Conservation (phyloP, 2,888 invertebrate species). For the Stegophylla sp. region DNA sequence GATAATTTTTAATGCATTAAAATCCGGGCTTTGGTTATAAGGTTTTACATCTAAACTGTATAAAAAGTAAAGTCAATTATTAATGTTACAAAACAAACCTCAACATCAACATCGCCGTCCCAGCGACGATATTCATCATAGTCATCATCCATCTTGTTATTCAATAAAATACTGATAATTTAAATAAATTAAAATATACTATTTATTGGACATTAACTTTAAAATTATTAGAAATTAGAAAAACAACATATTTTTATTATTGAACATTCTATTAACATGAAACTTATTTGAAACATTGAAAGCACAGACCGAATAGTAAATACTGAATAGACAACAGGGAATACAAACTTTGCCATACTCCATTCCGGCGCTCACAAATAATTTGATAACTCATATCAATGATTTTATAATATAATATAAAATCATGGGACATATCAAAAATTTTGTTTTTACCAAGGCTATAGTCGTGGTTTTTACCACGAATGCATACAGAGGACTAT, state of each 20-base stretch:
- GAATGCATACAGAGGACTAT: too few species aligned
- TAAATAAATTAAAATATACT: too few species aligned
- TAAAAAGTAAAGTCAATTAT: not conserved
- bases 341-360: too few species aligned
- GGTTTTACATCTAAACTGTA: not conserved
- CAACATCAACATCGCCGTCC: constrained; percentile 66
- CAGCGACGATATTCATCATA: constrained; percentile 72
- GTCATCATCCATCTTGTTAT: constrained; percentile 67
- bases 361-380: not conserved
- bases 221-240: not conserved
- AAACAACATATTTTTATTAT: not conserved
- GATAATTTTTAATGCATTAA: too few species aligned
- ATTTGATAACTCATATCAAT: constrained; percentile 31
- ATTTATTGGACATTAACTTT: too few species aligned
- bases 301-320: too few species aligned
- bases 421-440: too few species aligned
- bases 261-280: not conserved
- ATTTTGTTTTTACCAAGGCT: too few species aligned
- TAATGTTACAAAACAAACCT: constrained; percentile 43
- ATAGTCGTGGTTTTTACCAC: too few species aligned
- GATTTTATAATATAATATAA: not conserved
- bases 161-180: too few species aligned
- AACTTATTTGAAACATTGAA: not conserved
- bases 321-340: too few species aligned
- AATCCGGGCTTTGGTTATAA: too few species aligned